Percentiles rank a stretch among this genome's conserved stretches.
Evolutionary conservation across 2,113 vertebrate species (phyloP).

Genomic region (Mus musculus): DNA sequence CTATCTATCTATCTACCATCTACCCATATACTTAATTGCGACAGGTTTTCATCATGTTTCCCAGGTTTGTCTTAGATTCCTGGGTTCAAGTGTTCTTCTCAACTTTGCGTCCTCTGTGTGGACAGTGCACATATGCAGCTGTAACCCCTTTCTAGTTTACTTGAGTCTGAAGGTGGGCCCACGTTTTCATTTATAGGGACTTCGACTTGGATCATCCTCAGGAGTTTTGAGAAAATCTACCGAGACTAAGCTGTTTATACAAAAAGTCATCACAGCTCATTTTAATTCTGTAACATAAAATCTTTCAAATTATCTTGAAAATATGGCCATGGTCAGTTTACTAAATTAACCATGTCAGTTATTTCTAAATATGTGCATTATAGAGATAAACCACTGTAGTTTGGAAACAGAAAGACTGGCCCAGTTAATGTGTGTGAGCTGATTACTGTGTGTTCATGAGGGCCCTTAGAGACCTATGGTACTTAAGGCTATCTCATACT

Average conservation of each 20-base stretch:
- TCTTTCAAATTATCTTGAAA: background rate
- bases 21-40: background rate
- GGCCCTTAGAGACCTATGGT: fast-evolving
- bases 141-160: too few species aligned
- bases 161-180: too few species aligned
- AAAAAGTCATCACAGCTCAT: background rate
- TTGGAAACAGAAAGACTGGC: background rate
- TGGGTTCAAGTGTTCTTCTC: background rate
- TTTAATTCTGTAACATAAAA: background rate
- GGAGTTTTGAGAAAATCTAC: background rate
- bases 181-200: background rate
- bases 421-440: too few species aligned
- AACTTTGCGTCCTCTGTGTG: background rate
- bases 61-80: background rate
- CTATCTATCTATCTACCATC: background rate
- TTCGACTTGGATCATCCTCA: background rate
- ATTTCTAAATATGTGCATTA: background rate
- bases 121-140: fast-evolving
- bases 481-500: background rate
- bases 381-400: background rate
- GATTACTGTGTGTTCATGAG: too few species aligned
- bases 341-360: background rate
- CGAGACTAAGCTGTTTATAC: background rate
- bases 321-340: background rate
- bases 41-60: background rate